Evolutionary conservation across 2,888 invertebrate genomes (phyloP), one percentile per base, ranked within the genome.

Genomic region (Tachina lurida): DNA sequence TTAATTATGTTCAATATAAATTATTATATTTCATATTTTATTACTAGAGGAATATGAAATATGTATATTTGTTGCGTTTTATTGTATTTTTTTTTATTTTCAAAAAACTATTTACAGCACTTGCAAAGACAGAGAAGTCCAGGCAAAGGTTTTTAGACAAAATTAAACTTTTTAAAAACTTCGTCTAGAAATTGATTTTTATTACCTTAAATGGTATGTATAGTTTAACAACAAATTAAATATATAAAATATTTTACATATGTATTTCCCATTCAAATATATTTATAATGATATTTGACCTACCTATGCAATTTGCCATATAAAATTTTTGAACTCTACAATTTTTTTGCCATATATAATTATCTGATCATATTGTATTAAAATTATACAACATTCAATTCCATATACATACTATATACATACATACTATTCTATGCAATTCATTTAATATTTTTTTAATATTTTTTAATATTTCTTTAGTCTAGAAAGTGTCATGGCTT

Each of bases 191-290:
- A 63, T 43, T 76, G 43, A 81, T 58, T 70, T 43, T 47, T 62
- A 13, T 73, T 82, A 73, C 81, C 77, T 82, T 84, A 43, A 79
- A 54, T 75, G 84, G 84, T 84, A 82, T 84, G 84, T 86, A 84
- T 87, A 58, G 82, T 8, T 63, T 17, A 65, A 68, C 22, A 63
- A 52, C 43, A 52, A 77, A 60, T 45, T 12, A 17, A 56, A 62
- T n/a, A 62, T n/a, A n/a, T 49, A 31, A 71, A 65, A 17, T 52
- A 60, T 13, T 39, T 39, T 49, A 47, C 47, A 39, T 8, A n/a
- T n/a, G n/a, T n/a, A 75, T 78, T 31, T 39, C 8, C 17, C 52
- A 41, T 17, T 31, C 31, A 17, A 43, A 60, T 68, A 17, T 70
- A 2, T 58, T 39, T 12, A 43, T 17, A 12, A 17, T 62, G n/a